These are phyloP conservation scores for Chrysogorgia sp. DNA, from an alignment of 92 coral and sea anemone genomes.

Conservation along the genomic window DNA sequence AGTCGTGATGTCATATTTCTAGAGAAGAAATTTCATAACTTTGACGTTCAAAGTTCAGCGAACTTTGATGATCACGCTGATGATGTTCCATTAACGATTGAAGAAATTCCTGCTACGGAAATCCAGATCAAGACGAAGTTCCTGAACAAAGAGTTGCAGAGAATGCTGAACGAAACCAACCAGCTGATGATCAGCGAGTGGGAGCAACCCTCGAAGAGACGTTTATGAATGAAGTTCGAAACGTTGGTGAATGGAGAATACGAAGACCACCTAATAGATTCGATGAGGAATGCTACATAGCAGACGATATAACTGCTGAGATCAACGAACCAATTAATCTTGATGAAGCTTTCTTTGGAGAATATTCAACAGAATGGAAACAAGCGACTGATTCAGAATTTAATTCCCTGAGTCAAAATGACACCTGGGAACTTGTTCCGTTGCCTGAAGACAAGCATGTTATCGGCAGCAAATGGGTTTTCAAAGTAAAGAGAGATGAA, in stretches of 20 bases:
- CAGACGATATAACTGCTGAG: not conserved
- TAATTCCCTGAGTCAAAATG: no score
- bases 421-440: not conserved
- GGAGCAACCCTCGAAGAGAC: conserved; percentile 6
- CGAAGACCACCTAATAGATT: no score
- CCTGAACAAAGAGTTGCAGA: not conserved
- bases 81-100: no score
- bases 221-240: conserved; percentile 6
- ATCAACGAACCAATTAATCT: no score
- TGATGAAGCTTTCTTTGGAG: no score
- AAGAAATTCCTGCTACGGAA: not conserved
- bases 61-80: not conserved
- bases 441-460: conserved; percentile 3
- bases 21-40: no score
- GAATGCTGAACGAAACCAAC: not conserved
- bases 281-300: not conserved
- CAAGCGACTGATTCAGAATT: no score
- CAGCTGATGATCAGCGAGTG: not conserved
- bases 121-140: not conserved
- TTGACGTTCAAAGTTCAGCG: no score
- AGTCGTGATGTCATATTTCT: no score
- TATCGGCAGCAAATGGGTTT: no score
- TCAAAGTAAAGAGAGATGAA: no score
- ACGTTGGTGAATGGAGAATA: not conserved
- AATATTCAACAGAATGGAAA: no score